Evolutionary conservation across 2,888 invertebrate species (phyloP).

Genomic region (Rhamnusium bicolor): DNA sequence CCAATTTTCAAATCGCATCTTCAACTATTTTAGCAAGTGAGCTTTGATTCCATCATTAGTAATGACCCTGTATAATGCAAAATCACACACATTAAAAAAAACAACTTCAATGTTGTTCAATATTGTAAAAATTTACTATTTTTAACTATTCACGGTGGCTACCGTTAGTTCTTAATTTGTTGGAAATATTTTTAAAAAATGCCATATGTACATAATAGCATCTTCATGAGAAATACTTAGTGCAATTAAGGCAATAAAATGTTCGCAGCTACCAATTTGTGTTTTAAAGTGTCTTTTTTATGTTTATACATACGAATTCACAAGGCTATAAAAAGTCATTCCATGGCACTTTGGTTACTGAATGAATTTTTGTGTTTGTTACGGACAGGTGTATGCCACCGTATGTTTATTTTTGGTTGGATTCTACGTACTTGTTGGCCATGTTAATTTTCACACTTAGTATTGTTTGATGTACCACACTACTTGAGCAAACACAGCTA

Average conservation of each 20-base stretch:
- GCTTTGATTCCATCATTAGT: no score
- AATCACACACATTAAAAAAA: no score
- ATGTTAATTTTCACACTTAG: conserved; percentile 65
- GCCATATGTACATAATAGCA: conserved; percentile 27
- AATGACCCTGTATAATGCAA: no score
- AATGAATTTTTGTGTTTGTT: conserved; percentile 29
- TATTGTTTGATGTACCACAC: conserved; percentile 61
- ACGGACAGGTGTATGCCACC: conserved; percentile 58
- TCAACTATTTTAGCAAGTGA: no score
- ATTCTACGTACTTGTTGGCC: conserved; percentile 60
- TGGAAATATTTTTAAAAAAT: conserved; percentile 2
- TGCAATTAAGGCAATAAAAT: conserved; percentile 37
- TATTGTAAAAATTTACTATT: no score
- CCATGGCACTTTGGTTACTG: conserved; percentile 24
- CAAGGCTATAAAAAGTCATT: conserved; percentile 33
- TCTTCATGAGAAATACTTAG: conserved; percentile 25
- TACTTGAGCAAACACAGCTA: conserved; percentile 56
- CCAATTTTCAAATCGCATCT: no score
- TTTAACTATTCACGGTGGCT: neutral
- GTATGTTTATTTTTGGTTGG: conserved; percentile 58
- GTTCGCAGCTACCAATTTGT: conserved; percentile 39
- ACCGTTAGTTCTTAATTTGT: neutral
- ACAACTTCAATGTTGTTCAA: no score
- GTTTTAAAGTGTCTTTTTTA: conserved; percentile 35
- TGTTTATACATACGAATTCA: conserved; percentile 37